These are phyloP conservation scores for Falco punctatus DNA, from an alignment of 2,113 vertebrate genomes.

Conservation along the genomic window DNA sequence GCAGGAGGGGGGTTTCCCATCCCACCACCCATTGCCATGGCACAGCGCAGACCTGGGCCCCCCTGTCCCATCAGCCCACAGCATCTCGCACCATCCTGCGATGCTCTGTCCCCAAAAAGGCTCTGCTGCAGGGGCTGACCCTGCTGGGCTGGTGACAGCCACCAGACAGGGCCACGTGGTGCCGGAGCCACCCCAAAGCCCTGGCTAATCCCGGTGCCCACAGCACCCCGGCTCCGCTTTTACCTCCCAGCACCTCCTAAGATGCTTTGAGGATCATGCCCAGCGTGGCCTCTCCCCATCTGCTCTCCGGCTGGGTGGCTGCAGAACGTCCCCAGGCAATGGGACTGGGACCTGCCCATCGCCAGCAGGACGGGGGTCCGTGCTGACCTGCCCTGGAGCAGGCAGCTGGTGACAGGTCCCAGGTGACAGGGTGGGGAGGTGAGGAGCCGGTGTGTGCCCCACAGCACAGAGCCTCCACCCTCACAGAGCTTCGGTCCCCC, in stretches of 20 bases:
- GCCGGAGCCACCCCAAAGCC: background rate
- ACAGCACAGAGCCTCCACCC: fast-evolving
- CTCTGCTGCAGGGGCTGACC: background rate
- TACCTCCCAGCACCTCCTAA: constrained; percentile 55
- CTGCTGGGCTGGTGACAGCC: background rate
- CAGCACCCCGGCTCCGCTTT: constrained; percentile 6
- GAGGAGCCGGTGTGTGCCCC: fast-evolving
- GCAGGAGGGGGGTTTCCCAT: background rate
- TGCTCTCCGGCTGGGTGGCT: background rate
- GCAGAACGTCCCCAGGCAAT: background rate
- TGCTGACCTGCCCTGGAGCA: background rate
- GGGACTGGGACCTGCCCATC: background rate
- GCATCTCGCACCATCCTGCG: fast-evolving
- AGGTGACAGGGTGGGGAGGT: fast-evolving
- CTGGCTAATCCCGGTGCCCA: background rate
- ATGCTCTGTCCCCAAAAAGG: background rate
- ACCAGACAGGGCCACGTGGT: fast-evolving
- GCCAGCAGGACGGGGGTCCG: background rate
- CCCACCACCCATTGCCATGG: background rate
- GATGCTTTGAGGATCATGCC: constrained; percentile 30
- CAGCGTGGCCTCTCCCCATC: background rate
- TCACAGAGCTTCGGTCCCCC: background rate
- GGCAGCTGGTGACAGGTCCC: background rate
- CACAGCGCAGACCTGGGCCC: fast-evolving
- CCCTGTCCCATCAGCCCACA: fast-evolving